phyloP scores from a whole-genome alignment of 1,140 invertebrate species.

The Anastrepha ludens region DNA sequence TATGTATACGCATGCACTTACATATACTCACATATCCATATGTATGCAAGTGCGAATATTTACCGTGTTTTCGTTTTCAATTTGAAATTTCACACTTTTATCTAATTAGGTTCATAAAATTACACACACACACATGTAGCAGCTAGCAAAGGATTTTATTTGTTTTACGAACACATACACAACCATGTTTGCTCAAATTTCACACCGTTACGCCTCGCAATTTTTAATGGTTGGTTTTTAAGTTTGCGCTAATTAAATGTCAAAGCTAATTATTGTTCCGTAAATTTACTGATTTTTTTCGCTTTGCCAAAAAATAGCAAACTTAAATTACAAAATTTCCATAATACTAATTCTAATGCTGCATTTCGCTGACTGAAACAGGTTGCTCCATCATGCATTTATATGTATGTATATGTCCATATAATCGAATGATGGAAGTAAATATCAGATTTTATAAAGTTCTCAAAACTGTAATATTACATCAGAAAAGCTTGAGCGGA shows the following conservation, averaged over 20 bases:
- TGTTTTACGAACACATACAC: background rate
- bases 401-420: too few species aligned
- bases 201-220: conserved; percentile 43
- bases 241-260: conserved; percentile 48
- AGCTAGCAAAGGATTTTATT: background rate
- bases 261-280: conserved; percentile 26
- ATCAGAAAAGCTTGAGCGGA: too few species aligned
- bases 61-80: background rate
- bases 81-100: background rate
- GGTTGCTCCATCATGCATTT: too few species aligned
- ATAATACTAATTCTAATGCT: too few species aligned
- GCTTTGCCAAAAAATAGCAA: background rate
- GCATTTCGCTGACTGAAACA: too few species aligned
- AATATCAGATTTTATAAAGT: too few species aligned
- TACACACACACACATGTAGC: background rate
- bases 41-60: background rate
- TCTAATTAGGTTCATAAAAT: background rate
- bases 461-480: too few species aligned
- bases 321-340: too few species aligned
- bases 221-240: conserved; percentile 19
- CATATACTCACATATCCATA: background rate
- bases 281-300: background rate
- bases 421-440: too few species aligned
- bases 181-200: conserved; percentile 26
- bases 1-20: too few species aligned